These are phyloP conservation scores for Halictus rubicundus DNA, from an alignment of 1,140 invertebrate genomes.

Conservation along the genomic window DNA sequence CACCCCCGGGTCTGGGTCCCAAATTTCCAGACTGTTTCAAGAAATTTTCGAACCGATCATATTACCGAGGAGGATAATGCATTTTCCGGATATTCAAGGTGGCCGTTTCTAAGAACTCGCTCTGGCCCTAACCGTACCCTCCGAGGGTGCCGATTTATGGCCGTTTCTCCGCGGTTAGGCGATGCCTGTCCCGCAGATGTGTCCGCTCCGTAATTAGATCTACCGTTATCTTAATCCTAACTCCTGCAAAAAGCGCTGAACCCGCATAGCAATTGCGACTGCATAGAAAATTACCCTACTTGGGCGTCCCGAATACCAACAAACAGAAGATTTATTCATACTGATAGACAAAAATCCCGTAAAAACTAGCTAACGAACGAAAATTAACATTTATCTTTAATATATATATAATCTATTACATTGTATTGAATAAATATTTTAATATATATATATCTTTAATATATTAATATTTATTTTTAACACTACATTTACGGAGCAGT, in stretches of 20 bases:
- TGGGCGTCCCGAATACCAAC: background rate
- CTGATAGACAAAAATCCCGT: too few relatives aligned
- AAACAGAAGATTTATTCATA: too few relatives aligned
- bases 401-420: too few relatives aligned
- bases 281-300: background rate
- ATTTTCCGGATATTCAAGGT: background rate
- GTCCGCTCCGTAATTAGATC: background rate
- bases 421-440: too few relatives aligned
- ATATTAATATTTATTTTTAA: too few relatives aligned
- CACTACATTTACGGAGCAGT: too few relatives aligned
- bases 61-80: background rate
- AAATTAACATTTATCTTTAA: too few relatives aligned
- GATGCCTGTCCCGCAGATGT: background rate
- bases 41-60: background rate
- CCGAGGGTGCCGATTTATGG: slow-evolving; percentile 8
- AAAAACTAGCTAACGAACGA: too few relatives aligned
- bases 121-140: background rate
- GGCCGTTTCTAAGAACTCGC: slow-evolving; percentile 1
- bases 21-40: background rate
- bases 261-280: background rate
- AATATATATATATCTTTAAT: too few relatives aligned
- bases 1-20: background rate
- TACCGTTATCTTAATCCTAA: background rate
- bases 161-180: background rate
- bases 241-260: background rate